A percentile compares a stretch with the other conserved stretches of the same genome.
Conservation (phyloP, 2,888 invertebrate genomes). For the Parasteatoda lunata region DNA sequence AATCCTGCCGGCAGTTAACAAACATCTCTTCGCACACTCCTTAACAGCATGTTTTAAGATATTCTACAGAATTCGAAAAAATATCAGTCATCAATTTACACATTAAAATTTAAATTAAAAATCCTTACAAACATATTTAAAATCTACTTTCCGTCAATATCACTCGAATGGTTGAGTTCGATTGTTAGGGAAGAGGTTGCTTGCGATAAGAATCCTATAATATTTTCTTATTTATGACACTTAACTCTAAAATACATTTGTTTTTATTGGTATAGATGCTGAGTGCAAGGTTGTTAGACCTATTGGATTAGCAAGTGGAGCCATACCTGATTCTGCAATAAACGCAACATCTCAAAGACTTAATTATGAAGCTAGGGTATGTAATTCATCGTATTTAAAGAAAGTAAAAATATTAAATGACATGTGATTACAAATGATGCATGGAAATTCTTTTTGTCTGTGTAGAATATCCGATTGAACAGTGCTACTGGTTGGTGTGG, state of each 20-base stretch:
- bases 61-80: no score
- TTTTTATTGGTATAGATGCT: constrained; percentile 79
- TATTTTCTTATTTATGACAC: no score
- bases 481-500: constrained; percentile 97
- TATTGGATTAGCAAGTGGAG: constrained; percentile 90
- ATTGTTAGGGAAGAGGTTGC: no score
- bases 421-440: neutral
- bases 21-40: no score
- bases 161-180: no score
- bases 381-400: constrained; percentile 3
- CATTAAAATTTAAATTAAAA: no score
- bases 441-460: neutral
- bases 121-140: no score
- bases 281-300: constrained; percentile 95
- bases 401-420: neutral
- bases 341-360: constrained; percentile 92
- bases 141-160: no score
- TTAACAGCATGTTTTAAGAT: no score
- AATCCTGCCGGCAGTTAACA: no score
- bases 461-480: constrained; percentile 85
- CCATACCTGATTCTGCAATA: constrained; percentile 94
- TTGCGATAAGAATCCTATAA: no score
- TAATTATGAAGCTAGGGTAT: constrained; percentile 71
- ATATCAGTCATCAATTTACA: no score
- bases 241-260: neutral